These are phyloP conservation scores for Bambusicola thoracicus DNA, from an alignment of 2,113 vertebrate genomes.

Conservation along the genomic window DNA sequence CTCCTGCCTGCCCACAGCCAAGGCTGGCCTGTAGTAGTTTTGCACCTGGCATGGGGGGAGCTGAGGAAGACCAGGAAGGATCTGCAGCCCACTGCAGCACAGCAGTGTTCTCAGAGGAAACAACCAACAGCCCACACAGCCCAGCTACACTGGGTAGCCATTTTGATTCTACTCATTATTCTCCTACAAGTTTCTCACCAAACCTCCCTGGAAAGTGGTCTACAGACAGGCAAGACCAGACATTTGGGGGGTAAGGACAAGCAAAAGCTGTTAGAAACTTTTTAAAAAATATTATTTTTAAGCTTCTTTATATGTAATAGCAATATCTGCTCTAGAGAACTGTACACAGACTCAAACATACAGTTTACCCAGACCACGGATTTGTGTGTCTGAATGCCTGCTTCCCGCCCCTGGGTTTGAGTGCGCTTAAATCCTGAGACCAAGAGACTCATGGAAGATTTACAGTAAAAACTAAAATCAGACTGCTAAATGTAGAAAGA, in stretches of 20 bases:
- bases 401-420: background rate
- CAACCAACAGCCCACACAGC: background rate
- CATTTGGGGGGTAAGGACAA: fast-evolving
- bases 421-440: background rate
- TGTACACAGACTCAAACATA: background rate
- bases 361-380: background rate
- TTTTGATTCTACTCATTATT: background rate
- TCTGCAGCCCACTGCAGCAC: background rate
- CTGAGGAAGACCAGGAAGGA: background rate
- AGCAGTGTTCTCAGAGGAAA: background rate
- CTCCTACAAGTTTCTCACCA: background rate
- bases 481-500: background rate
- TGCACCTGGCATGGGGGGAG: background rate
- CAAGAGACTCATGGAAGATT: background rate
- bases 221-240: background rate
- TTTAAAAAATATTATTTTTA: background rate
- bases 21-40: fast-evolving
- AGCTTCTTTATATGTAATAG: background rate
- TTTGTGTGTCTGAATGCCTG: background rate
- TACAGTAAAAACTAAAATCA: background rate
- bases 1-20: background rate
- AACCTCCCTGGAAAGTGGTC: background rate
- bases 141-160: fast-evolving
- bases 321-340: background rate
- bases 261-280: background rate